Percentiles rank a stretch among this genome's conserved stretches.
Conservation (phyloP, 2,113 vertebrate genomes). For the Microtus ochrogaster region DNA sequence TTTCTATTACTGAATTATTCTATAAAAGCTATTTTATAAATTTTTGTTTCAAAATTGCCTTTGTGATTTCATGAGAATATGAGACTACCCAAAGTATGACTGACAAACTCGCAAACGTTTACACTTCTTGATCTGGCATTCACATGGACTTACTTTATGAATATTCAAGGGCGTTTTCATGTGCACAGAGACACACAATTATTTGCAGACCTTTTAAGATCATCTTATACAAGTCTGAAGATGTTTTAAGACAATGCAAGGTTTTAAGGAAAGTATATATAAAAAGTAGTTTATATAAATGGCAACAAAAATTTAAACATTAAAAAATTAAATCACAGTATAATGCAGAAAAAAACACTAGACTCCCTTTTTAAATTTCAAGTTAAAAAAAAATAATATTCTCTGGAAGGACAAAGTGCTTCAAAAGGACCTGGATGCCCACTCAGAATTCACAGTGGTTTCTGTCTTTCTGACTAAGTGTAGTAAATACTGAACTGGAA, state of each 20-base stretch:
- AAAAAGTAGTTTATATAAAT: conserved; percentile 35
- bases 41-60: conserved; percentile 44
- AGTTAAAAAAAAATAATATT: conserved; percentile 6
- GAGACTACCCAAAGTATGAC: conserved; percentile 15
- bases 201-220: background rate
- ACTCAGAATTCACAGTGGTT: conserved; percentile 59
- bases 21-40: background rate
- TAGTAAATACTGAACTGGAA: conserved; percentile 36
- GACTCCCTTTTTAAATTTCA: conserved; percentile 37
- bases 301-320: conserved; percentile 41
- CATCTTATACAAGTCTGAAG: conserved; percentile 22
- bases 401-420: conserved; percentile 57
- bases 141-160: conserved; percentile 16
- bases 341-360: conserved; percentile 24
- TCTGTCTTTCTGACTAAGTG: background rate
- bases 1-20: conserved; percentile 61
- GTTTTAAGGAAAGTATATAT: background rate
- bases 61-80: conserved; percentile 42
- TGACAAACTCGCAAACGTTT: background rate
- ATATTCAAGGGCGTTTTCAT: conserved; percentile 60
- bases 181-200: background rate
- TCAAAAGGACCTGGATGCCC: conserved; percentile 45
- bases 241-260: conserved; percentile 54
- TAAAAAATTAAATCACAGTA: conserved; percentile 52
- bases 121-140: conserved; percentile 14